Evolutionary conservation across 2,113 vertebrate species (phyloP).

Genomic region (Equus quagga): DNA sequence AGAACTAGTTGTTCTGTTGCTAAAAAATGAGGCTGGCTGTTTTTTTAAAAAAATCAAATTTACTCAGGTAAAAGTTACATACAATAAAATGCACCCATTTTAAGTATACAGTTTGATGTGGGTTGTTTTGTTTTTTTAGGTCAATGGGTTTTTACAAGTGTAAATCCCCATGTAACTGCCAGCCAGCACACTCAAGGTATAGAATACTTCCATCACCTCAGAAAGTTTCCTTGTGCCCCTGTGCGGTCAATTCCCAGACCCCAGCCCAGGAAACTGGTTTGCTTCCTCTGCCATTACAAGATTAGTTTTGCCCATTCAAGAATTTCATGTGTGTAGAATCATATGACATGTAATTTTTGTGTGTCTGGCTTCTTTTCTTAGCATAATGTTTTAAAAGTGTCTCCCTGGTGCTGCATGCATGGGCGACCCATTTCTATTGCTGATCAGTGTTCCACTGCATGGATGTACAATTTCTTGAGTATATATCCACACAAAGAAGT

Average conservation of each 20-base stretch:
- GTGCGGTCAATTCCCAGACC: background rate
- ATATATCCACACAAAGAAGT: background rate
- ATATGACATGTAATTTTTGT: background rate
- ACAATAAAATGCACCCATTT: background rate
- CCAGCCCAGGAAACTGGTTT: background rate
- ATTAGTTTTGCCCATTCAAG: background rate
- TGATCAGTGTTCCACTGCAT: no score
- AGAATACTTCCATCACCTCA: background rate
- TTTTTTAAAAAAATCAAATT: background rate
- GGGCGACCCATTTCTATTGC: no score
- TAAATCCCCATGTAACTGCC: background rate
- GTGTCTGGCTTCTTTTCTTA: background rate
- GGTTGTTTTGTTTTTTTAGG: background rate
- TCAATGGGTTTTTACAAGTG: background rate
- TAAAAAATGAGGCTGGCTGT: background rate
- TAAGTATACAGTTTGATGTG: background rate
- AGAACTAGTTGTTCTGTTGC: background rate
- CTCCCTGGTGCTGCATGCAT: no score
- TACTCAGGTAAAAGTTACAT: slow-evolving; percentile 13
- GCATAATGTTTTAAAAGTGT: background rate
- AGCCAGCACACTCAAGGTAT: background rate
- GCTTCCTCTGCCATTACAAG: background rate
- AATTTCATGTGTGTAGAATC: background rate
- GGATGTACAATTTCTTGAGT: no score
- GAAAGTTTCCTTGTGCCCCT: background rate